phyloP scores from a whole-genome alignment of 2,113 vertebrate genomes.

The Neoarius graeffei region DNA sequence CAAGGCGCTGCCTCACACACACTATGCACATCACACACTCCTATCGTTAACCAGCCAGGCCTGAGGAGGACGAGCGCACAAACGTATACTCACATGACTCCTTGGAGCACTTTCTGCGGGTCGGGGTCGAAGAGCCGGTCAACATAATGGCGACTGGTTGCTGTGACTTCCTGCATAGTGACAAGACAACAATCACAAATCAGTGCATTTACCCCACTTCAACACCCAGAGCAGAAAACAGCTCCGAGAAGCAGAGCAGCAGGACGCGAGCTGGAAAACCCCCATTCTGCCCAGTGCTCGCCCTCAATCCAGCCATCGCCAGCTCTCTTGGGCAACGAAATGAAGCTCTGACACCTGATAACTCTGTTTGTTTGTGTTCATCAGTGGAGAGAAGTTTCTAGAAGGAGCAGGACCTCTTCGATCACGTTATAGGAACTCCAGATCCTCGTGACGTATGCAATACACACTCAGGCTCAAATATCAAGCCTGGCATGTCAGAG shows the following conservation, averaged over 20 bases:
- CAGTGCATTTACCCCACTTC: constrained; percentile 23
- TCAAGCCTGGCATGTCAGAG: background rate
- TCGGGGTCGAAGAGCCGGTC: constrained; percentile 97
- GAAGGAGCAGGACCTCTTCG: constrained; percentile 12
- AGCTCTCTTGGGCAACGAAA: constrained; percentile 22
- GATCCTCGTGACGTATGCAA: background rate
- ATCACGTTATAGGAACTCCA: background rate
- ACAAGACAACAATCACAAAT: constrained; percentile 55
- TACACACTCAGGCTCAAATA: background rate
- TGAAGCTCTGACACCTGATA: constrained; percentile 50
- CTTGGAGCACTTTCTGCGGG: constrained; percentile 97
- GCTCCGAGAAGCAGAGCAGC: background rate
- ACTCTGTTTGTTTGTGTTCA: constrained; percentile 45
- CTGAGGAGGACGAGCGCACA: background rate
- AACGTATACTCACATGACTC: constrained; percentile 93
- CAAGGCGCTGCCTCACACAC: background rate
- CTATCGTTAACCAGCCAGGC: background rate
- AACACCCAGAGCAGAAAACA: background rate
- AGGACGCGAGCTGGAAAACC: background rate
- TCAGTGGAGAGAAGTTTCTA: constrained; percentile 22
- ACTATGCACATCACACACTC: background rate
- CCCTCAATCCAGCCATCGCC: constrained; percentile 11
- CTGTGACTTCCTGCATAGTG: constrained; percentile 89
- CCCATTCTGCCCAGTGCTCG: background rate
- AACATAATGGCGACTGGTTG: constrained; percentile 98